Evolutionary conservation across 2,797 vertebrate genomes (phyloP).

Genomic region (Myripristis jacobus): DNA sequence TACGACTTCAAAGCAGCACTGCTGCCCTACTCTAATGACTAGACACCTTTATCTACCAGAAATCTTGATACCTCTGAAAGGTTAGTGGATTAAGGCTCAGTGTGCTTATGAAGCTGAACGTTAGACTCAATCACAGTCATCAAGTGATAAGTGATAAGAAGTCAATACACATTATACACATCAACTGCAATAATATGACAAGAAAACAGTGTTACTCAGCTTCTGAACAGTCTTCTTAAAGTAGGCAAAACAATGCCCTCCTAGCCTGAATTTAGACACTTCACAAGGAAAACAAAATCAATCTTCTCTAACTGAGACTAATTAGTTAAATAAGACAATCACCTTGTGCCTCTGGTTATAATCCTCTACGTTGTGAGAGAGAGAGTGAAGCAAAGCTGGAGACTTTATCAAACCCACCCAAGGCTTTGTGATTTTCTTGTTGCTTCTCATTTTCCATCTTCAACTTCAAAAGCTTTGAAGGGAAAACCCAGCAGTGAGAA

Average conservation of each 20-base stretch:
- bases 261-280: not conserved
- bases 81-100: slow-evolving; percentile 15
- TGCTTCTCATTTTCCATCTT: slow-evolving; percentile 62
- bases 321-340: slow-evolving; percentile 18
- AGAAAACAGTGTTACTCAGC: not conserved
- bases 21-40: not conserved
- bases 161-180: not conserved
- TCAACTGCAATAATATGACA: not conserved
- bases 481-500: slow-evolving; percentile 67
- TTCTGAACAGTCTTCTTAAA: not conserved
- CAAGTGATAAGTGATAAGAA: not conserved
- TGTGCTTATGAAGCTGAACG: not conserved
- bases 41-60: not conserved
- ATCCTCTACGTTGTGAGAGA: not conserved
- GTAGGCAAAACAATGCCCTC: no score
- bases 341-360: slow-evolving; percentile 16
- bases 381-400: slow-evolving; percentile 3
- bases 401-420: slow-evolving; percentile 11
- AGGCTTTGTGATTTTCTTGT: slow-evolving; percentile 47
- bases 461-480: slow-evolving; percentile 48
- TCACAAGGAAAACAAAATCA: not conserved
- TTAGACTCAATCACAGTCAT: not conserved
- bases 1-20: not conserved
- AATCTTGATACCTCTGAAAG: not conserved
- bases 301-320: not conserved